Percentiles rank a stretch among this genome's conserved stretches.
Conservation (phyloP, 1,140 invertebrate genomes). For the Drosophila subpulchrella region DNA sequence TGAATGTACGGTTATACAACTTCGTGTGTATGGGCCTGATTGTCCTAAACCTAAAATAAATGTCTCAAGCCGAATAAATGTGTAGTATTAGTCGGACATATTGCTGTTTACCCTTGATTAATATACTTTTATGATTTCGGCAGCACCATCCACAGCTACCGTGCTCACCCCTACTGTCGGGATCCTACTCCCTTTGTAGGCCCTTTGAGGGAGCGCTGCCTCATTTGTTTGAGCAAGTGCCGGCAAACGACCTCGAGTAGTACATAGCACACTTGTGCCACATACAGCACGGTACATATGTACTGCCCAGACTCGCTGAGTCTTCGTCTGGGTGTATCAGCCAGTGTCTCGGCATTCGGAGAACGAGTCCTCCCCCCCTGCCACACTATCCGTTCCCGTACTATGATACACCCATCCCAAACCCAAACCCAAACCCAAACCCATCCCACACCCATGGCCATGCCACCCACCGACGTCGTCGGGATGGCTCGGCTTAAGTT, state of each 20-base stretch:
- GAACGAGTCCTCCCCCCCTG: not conserved
- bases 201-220: conserved; percentile 8
- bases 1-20: not conserved
- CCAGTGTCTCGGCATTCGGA: conserved; percentile 20
- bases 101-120: conserved; percentile 5
- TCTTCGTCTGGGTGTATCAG: conserved; percentile 40
- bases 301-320: conserved; percentile 29
- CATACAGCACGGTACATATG: not conserved
- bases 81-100: not conserved
- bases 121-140: conserved; percentile 1
- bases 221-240: conserved; percentile 63
- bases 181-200: not conserved
- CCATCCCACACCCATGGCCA: not conserved
- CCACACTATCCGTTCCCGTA: not conserved
- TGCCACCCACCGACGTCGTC: conserved; percentile 35
- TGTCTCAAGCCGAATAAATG: conserved; percentile 3
- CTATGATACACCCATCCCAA: not conserved
- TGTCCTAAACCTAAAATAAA: not conserved
- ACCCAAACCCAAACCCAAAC: not conserved
- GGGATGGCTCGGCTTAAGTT: conserved; percentile 71
- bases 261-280: conserved; percentile 23
- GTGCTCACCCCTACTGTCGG: conserved; percentile 7
- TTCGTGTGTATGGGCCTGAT: not conserved
- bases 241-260: conserved; percentile 73
- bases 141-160: conserved; percentile 3